phyloP scores from a whole-genome alignment of 2,797 vertebrate genomes.

The Aldrovandia affinis region DNA sequence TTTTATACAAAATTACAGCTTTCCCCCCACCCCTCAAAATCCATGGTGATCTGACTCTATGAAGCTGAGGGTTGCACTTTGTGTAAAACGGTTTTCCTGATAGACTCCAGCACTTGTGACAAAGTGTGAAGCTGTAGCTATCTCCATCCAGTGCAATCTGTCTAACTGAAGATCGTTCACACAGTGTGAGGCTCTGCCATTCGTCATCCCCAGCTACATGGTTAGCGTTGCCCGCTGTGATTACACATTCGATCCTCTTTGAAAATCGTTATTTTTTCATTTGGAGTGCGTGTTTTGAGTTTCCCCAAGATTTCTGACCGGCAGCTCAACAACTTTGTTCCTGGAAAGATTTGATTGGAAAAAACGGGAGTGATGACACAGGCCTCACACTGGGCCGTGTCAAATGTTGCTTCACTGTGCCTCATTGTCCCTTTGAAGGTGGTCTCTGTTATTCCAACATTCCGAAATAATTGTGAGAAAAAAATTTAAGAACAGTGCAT shows the following conservation, averaged over 20 bases:
- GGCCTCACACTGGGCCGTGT: constrained; percentile 44
- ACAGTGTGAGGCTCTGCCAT: constrained; percentile 55
- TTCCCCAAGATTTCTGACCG: constrained; percentile 40
- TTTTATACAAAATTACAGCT: not conserved
- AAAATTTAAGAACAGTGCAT: no score
- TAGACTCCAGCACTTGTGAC: constrained; percentile 8
- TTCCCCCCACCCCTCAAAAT: not conserved
- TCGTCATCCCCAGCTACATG: constrained; percentile 47
- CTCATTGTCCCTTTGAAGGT: not conserved
- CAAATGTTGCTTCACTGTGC: not conserved
- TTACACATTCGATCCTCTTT: constrained; percentile 62
- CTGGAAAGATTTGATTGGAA: constrained; percentile 45
- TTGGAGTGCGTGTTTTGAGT: constrained; percentile 53
- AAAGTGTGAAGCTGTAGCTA: constrained; percentile 39
- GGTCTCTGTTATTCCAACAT: not conserved
- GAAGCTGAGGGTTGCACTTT: constrained; percentile 16
- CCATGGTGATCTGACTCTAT: not conserved
- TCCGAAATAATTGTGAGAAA: not conserved
- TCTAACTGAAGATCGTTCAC: constrained; percentile 60
- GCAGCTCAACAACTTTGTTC: constrained; percentile 43
- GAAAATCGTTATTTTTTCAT: constrained; percentile 63
- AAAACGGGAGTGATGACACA: constrained; percentile 40
- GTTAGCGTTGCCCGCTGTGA: constrained; percentile 39
- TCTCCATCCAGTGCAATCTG: constrained; percentile 46
- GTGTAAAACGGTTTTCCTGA: not conserved